Conservation (phyloP, 2,113 vertebrate genomes). For the Cariama cristata region DNA sequence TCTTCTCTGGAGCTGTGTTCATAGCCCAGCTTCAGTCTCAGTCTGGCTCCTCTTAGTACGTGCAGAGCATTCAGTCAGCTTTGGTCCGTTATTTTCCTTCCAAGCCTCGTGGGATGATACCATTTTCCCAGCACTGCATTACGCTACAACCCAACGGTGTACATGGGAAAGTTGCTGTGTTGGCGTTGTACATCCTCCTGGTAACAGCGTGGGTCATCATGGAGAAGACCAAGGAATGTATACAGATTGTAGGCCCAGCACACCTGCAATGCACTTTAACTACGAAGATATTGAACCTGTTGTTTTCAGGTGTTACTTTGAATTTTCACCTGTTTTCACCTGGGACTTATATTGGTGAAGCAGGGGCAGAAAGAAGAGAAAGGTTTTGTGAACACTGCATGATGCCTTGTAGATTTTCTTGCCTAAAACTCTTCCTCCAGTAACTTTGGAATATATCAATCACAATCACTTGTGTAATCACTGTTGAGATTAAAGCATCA, state of each 20-base stretch:
- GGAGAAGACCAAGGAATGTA: background rate
- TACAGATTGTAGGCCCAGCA: background rate
- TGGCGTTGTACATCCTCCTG: background rate
- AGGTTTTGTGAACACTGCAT: background rate
- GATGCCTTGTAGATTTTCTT: background rate
- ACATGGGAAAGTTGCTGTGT: background rate
- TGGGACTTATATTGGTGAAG: background rate
- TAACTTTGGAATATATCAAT: background rate
- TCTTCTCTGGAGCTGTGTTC: background rate
- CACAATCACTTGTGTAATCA: background rate
- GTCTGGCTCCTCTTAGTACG: accelerated
- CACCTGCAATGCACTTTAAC: background rate
- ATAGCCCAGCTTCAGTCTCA: background rate
- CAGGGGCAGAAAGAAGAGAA: background rate
- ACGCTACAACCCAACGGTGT: background rate
- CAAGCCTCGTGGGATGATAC: background rate
- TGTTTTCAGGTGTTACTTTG: background rate
- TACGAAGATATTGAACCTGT: background rate
- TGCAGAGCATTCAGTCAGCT: background rate
- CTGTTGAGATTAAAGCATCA: background rate
- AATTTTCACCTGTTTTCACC: background rate
- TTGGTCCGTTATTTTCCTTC: background rate
- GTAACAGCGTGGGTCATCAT: background rate
- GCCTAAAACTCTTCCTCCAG: background rate
- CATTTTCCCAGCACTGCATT: background rate